These are phyloP conservation scores for Leptosomus discolor DNA, from an alignment of 2,113 vertebrate genomes.

Conservation along the genomic window DNA sequence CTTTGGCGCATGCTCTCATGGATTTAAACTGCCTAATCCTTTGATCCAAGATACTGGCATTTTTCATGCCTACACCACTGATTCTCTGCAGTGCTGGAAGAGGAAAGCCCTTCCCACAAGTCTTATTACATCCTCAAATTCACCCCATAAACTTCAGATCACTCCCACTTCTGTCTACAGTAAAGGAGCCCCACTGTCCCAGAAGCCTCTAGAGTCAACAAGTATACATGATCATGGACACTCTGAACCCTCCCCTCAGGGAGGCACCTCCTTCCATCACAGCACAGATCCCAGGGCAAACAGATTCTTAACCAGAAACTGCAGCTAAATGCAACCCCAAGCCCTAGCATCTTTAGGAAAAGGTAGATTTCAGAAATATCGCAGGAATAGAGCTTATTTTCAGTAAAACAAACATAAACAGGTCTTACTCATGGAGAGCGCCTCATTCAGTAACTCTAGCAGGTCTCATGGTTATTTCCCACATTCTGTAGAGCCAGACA, in stretches of 20 bases:
- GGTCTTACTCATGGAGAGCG: neutral
- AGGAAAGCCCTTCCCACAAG: neutral
- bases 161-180: neutral
- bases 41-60: neutral
- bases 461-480: neutral
- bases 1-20: neutral
- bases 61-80: neutral
- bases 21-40: neutral
- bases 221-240: fast-evolving
- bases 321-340: neutral
- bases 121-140: no score
- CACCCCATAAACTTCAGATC: neutral
- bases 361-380: neutral
- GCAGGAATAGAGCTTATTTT: neutral
- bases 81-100: neutral
- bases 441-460: no score
- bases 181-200: neutral
- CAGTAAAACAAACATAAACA: neutral
- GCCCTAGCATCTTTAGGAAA: neutral
- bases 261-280: neutral
- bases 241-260: neutral
- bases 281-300: neutral
- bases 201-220: neutral
- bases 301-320: neutral
- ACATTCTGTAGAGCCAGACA: neutral